Evolutionary conservation across 2,888 invertebrate genomes (phyloP).

Genomic region (Opisthograptis luteolata): DNA sequence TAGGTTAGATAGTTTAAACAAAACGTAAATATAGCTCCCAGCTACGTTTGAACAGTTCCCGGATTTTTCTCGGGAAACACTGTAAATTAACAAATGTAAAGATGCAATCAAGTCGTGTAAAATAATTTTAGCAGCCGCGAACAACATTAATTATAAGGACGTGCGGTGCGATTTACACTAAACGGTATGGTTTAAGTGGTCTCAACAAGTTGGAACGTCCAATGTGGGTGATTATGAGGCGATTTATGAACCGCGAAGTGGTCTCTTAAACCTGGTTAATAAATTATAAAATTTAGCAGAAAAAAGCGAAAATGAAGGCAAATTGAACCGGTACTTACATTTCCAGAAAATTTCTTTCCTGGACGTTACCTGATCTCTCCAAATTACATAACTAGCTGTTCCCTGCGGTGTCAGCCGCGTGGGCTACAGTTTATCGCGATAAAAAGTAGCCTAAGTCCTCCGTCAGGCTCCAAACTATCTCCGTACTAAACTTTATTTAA

Average conservation of each 20-base stretch:
- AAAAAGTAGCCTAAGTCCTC: too few species aligned
- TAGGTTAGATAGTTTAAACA: too few species aligned
- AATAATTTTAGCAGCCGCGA: conserved; percentile 32
- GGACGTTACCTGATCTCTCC: too few species aligned
- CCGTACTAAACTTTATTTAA: too few species aligned
- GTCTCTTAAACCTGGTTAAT: conserved; percentile 38
- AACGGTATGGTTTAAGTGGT: conserved; percentile 45
- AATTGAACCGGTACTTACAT: too few species aligned
- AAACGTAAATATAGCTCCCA: too few species aligned
- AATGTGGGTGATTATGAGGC: conserved; percentile 39
- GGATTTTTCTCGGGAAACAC: neutral
- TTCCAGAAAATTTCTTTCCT: too few species aligned
- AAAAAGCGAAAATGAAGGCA: too few species aligned
- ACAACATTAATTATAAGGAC: conserved; percentile 33
- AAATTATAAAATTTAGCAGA: conserved; percentile 7
- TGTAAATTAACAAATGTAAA: conserved; percentile 19
- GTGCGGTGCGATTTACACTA: conserved; percentile 37
- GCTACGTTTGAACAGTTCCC: neutral
- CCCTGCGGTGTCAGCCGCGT: too few species aligned
- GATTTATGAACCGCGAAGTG: conserved; percentile 47
- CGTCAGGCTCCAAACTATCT: too few species aligned
- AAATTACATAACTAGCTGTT: too few species aligned
- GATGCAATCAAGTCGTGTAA: conserved; percentile 29
- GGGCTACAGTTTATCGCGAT: too few species aligned
- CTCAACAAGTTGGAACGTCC: conserved; percentile 36